Evolutionary conservation across 2,888 invertebrate species (phyloP).

Genomic region (Neoascia interrupta): DNA sequence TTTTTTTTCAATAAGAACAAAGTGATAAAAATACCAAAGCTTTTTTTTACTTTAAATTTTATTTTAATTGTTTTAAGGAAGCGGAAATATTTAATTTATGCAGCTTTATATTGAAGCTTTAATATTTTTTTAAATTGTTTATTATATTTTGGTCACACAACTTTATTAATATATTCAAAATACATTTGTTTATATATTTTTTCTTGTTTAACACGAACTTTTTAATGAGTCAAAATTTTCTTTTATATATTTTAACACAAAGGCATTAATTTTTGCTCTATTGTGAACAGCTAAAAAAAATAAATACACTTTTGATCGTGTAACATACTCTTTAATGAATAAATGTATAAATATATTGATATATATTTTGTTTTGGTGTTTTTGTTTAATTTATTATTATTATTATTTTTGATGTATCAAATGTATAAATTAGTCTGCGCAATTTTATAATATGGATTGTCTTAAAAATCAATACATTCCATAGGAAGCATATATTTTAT

Average conservation of each 20-base stretch:
- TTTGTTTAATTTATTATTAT: constrained; percentile 21
- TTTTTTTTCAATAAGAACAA: too few species aligned
- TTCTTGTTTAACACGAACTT: constrained; percentile 3
- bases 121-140: constrained; percentile 6
- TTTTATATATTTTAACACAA: constrained; percentile 2
- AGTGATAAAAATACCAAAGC: too few species aligned
- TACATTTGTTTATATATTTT: constrained; percentile 16
- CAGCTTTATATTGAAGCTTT: neutral
- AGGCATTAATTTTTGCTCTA: constrained; percentile 21
- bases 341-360: constrained; percentile 36
- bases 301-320: constrained; percentile 8
- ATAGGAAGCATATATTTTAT: constrained; percentile 59
- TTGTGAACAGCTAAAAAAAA: constrained; percentile 20
- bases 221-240: constrained; percentile 27
- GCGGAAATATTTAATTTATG: neutral
- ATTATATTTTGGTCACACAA: too few species aligned
- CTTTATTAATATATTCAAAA: too few species aligned
- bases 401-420: constrained; percentile 56
- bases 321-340: constrained; percentile 39
- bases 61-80: constrained; percentile 25
- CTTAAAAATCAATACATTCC: constrained; percentile 59
- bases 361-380: constrained; percentile 51
- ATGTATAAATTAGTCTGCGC: constrained; percentile 62
- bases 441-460: constrained; percentile 62
- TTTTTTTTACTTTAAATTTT: too few species aligned